Base-by-base conservation (phyloP, 2,888 invertebrate species). In the Coelinius sp. region DNA sequence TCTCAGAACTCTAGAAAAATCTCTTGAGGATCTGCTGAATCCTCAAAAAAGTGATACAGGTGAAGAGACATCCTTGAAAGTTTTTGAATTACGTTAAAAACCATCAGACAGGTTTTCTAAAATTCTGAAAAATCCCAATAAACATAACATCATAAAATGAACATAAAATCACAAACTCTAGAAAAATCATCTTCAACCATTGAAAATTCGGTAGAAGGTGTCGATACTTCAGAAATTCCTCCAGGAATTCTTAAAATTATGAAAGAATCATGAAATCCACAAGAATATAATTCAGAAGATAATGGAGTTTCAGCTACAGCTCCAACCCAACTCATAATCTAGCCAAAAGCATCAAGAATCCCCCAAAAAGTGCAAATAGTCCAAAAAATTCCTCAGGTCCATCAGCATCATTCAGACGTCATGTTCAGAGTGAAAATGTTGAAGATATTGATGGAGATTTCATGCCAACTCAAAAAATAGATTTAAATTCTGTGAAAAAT, bases 371-470 rank as follows among this genome's bases (percentile, higher is more conserved):
- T 10, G 14, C 25, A 6, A 35, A 12, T 17, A 14, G 20, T 6
- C 24, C 24, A 1, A 14, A 24, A 10, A n/a, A 44, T 27, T 44
- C 59, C 17, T 44, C 25, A 56, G 31, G 20, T 44, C 4, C n/a
- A 8, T 6, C 5, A 41, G 7, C 49, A 66, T 44, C 10, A 20
- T n/a, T n/a, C n/a, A 10, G 22, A n/a, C n/a, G n/a, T n/a, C n/a
- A n/a, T n/a, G n/a, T n/a, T n/a, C n/a, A n/a, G n/a, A n/a, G n/a
- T n/a, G n/a, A n/a, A n/a, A n/a, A 49, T 14, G 49, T 14, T 49
- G 56, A 70, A 14, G 63, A 68, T 0, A n/a, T 56, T 25, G 66
- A 62, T 31, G 74, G 65, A 49, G 25, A 68, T 24, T 7, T 53
- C 38, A 14, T 5, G 27, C 69, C 56, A 68, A 20, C 75, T 44